phyloP scores from a whole-genome alignment of 2,888 invertebrate genomes.

The Agonum fuliginosum region DNA sequence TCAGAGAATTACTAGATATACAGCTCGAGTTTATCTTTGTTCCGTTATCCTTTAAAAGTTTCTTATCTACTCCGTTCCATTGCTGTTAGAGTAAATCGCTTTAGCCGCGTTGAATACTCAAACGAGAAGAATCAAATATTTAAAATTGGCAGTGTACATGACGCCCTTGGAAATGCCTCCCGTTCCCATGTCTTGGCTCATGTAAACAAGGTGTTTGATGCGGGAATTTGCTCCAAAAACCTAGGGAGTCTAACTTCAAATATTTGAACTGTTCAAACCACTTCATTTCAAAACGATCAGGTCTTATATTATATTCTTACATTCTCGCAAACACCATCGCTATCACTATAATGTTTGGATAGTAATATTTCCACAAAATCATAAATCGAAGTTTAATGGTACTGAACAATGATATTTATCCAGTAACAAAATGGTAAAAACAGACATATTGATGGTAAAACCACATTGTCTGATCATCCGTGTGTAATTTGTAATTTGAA shows the following conservation, averaged over 20 bases:
- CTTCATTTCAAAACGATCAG: constrained; percentile 18
- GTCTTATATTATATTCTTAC: background rate
- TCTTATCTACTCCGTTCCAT: background rate
- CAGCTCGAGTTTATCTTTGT: background rate
- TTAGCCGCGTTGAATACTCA: background rate
- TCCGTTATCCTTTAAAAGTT: background rate
- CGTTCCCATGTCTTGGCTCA: background rate
- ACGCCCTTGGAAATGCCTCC: background rate
- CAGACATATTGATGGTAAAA: too few relatives aligned
- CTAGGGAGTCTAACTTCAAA: constrained; percentile 33
- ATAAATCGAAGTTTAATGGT: too few relatives aligned
- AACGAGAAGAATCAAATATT: constrained; percentile 7
- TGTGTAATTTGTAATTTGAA: too few relatives aligned
- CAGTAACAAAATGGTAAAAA: too few relatives aligned
- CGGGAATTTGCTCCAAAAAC: constrained; percentile 34
- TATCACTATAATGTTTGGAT: background rate
- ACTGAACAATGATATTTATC: too few relatives aligned
- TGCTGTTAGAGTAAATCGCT: background rate
- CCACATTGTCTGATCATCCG: too few relatives aligned
- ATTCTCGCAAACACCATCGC: background rate
- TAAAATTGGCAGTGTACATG: background rate
- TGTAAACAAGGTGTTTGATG: constrained; percentile 41
- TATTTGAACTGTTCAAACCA: constrained; percentile 28
- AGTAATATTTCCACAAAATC: background rate
- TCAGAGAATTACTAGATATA: background rate